These are phyloP conservation scores for Drosophila ustulata DNA, from an alignment of 2,888 invertebrate genomes.

Conservation along the genomic window DNA sequence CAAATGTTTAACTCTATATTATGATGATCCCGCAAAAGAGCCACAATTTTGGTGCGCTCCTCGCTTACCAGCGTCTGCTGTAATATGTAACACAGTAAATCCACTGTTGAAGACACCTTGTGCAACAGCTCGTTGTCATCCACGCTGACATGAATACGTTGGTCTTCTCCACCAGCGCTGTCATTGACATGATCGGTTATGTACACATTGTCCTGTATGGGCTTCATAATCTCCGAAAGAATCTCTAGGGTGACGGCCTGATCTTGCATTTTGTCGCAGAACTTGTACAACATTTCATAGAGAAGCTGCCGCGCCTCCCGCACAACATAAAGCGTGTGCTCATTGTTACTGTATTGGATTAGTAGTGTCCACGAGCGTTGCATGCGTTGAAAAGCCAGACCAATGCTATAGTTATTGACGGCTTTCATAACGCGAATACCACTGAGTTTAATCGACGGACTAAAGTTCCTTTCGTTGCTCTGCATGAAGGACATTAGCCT, in stretches of 20 bases:
- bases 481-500: conserved; percentile 75
- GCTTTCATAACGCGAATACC: conserved; percentile 88
- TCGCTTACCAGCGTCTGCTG: conserved; percentile 86
- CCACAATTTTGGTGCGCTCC: conserved; percentile 81
- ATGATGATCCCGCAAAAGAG: conserved; percentile 82
- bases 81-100: conserved; percentile 87
- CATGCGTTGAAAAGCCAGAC: conserved; percentile 88
- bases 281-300: conserved; percentile 87
- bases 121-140: conserved; percentile 86
- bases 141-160: conserved; percentile 84
- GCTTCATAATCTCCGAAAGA: conserved; percentile 86
- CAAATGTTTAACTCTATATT: conserved; percentile 81
- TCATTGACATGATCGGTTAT: conserved; percentile 37
- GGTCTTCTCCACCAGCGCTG: conserved; percentile 32
- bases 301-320: conserved; percentile 89
- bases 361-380: conserved; percentile 89
- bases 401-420: conserved; percentile 88
- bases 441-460: conserved; percentile 89
- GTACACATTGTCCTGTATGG: conserved; percentile 87
- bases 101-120: conserved; percentile 87
- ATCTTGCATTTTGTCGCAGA: conserved; percentile 84
- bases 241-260: conserved; percentile 87
- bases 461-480: conserved; percentile 77
- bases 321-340: conserved; percentile 90
- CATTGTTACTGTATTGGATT: conserved; percentile 87